Base-by-base conservation (phyloP, 2,113 vertebrate genomes). In the Electrona antarctica region DNA sequence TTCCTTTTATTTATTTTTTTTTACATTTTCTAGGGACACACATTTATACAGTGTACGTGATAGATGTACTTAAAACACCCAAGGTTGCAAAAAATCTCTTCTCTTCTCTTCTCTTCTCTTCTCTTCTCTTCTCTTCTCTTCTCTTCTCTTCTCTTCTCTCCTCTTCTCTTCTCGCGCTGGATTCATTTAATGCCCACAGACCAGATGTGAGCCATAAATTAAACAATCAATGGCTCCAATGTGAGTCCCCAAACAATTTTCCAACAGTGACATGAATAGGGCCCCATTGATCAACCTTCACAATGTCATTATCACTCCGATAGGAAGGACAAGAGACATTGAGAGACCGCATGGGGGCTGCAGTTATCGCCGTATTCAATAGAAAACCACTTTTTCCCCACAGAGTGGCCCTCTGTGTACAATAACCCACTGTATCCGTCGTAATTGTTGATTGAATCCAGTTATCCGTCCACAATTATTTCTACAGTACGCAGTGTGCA, bases 161-260 rank as follows among this genome's bases (percentile, higher is more conserved):
- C 46, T 49, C 64, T 71, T 15, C 54, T 58, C 14, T 48, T 60
- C 8, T 28, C 13, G 21, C 65, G 78, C 66, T 71, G 69, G 63
- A 73, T 77, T 82, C 67, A 60, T 63, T 56, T 54, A 52, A 64
- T 77, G 67, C 74, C 48, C 60, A 21, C 21, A 63, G 48, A 73
- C 74, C 76, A 87, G 83, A 84, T 87, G 81, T 72, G 63, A 62
- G 76, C 49, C 41, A 87, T 89, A 84, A 88, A 89, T 86, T 73
- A 83, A 74, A 77, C 76, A 77, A 87, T 91, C 89, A 89, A 85
- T 88, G 81, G 82, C 72, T 79, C 76, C 75, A 70, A 85, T 89
- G 87, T 88, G 79, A 78, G 84, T 88, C 81, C 80, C 84, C 68
- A 61, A 82, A 88, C 86, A 88, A 86, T 86, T 86, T 78, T 83